phyloP scores from a whole-genome alignment of 2,888 invertebrate species.

The Iselma pallidipennis region DNA sequence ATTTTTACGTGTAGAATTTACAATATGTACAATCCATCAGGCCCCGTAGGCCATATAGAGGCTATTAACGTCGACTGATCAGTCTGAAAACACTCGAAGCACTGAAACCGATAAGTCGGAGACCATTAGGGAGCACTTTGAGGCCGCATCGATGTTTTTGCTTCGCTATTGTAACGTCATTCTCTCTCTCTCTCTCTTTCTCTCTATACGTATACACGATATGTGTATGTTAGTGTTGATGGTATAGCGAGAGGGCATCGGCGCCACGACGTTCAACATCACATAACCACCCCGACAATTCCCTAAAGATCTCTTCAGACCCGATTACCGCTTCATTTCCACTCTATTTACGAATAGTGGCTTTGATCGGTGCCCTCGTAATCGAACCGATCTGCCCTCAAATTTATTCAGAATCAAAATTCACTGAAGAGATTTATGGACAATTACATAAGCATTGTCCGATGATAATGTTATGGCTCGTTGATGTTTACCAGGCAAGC shows the following conservation, averaged over 20 bases:
- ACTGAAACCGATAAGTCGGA: constrained; percentile 7
- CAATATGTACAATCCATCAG: not conserved
- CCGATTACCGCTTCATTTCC: constrained; percentile 35
- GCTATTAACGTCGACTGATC: constrained; percentile 9
- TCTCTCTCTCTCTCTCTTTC: not conserved
- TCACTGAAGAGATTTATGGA: constrained; percentile 31
- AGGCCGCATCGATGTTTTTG: not conserved
- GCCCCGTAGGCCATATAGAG: not conserved
- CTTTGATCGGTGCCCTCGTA: constrained; percentile 29
- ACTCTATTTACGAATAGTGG: constrained; percentile 27
- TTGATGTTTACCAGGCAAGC: constrained; percentile 16
- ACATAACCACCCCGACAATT: constrained; percentile 10
- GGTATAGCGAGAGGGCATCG: constrained; percentile 10
- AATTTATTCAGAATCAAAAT: constrained; percentile 21
- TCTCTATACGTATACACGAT: not conserved
- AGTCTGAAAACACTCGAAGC: constrained; percentile 2
- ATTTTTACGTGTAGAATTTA: not conserved
- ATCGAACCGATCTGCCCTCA: constrained; percentile 34
- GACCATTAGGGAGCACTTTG: not conserved
- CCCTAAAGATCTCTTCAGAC: constrained; percentile 32
- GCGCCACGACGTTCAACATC: constrained; percentile 20
- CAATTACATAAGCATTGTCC: constrained; percentile 35
- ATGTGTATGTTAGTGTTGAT: not conserved
- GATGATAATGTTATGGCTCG: constrained; percentile 16
- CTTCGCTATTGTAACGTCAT: constrained; percentile 4